Evolutionary conservation across 2,888 invertebrate species (phyloP), one percentile per base, ranked within the genome.

Genomic region (Latheticus oryzae): DNA sequence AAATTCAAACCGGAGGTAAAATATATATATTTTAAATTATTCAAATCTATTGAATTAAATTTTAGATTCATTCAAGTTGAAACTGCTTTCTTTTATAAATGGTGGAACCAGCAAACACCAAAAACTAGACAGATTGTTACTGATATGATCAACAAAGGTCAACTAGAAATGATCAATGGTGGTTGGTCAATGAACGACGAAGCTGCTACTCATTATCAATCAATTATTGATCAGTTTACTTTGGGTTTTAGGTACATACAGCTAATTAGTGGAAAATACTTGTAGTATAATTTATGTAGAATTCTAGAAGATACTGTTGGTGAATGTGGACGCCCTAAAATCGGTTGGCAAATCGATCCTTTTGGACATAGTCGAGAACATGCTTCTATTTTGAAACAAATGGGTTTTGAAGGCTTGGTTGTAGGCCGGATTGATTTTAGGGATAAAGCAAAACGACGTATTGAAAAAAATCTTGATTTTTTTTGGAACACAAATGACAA

Each of bases 351-450:
- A 71, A 89, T 90, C 24, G 93, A 93, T 73, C 92, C 93, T 0
- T 93, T 93, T 70, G 93, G 93, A 0, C 93, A 93, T 70, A 91
- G 94, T 0, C 80, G 91, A 3, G 95, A 95, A 78, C 90, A 91
- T 81, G 94, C 94, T 0, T 88, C 89, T 0, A 77, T 91, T 0
- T 86, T 91, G 21, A 85, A 91, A 0, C 87, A 88, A 74, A 88
- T 97, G 86, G 95, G 92, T 61, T 96, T 89, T 72, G 95, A 97
- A 72, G 95, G 93, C 0, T 78, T 94, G 60, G 89, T 95, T 70
- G 84, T 96, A 53, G 95, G 91, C 0, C 84, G 96, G 11, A 83
- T 95, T 9, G 95, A 96, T 77, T 94, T 89, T 76, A 87, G 91
- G 72, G 96, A 97, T 73, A 94, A 93, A 74, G 53, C 55, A 0